These are phyloP conservation scores for Anguilla pacifica DNA, from an alignment of 2,797 vertebrate species.

Conservation along the genomic window DNA sequence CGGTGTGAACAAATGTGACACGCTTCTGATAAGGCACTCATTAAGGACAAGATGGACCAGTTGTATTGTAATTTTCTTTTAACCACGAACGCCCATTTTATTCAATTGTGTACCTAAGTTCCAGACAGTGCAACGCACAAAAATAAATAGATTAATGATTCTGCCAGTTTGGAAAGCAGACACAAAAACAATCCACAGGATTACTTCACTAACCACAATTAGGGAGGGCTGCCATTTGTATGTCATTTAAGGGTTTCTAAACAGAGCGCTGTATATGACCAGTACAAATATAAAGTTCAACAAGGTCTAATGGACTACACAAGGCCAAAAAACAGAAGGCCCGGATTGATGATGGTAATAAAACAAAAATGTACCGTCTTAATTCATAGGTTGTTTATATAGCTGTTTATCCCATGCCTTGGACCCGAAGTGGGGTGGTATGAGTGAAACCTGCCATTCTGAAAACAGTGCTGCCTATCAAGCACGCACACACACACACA, in stretches of 20 bases:
- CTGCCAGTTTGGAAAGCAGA: background rate
- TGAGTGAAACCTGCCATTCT: background rate
- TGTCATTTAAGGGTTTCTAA: background rate
- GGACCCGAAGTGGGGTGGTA: background rate
- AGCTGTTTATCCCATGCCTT: background rate
- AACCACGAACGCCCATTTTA: background rate
- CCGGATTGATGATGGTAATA: background rate
- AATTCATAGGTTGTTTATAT: background rate
- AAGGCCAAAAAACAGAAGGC: background rate
- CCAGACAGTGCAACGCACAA: background rate
- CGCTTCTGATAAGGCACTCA: background rate
- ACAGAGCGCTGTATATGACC: background rate
- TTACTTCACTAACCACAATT: background rate
- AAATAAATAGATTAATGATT: background rate
- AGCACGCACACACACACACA: background rate
- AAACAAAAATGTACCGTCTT: background rate
- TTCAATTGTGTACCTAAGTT: background rate
- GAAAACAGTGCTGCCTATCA: background rate
- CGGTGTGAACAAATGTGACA: background rate
- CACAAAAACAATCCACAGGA: background rate
- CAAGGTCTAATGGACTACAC: background rate
- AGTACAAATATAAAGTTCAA: background rate
- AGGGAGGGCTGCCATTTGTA: background rate
- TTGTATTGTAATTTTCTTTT: background rate
- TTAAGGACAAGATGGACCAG: background rate